A percentile compares a stretch with the other conserved stretches of the same genome.
phyloP scores from a whole-genome alignment of 2,797 vertebrate genomes.

The Pseudotriccus pelzelni region DNA sequence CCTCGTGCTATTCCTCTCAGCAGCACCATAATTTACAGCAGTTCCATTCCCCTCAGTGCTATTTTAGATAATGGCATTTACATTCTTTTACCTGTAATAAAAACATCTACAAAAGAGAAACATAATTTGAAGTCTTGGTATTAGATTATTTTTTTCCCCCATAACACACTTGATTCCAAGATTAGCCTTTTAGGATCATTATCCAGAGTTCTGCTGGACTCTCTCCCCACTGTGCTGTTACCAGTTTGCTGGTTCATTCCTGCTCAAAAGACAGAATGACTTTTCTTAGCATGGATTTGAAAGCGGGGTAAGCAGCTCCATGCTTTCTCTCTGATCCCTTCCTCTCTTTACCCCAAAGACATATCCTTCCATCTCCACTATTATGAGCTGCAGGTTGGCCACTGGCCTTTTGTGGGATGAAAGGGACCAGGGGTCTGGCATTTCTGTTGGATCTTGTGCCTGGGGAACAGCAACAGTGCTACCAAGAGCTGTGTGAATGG shows the following conservation, averaged over 20 bases:
- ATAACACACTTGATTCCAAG: not conserved
- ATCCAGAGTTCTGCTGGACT: not conserved
- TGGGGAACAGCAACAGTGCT: not conserved
- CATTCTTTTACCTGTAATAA: not conserved
- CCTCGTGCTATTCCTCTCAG: not conserved
- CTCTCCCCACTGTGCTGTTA: not conserved
- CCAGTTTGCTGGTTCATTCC: not conserved
- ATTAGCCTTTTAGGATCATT: not conserved
- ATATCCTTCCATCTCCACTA: not conserved
- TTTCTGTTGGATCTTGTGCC: not conserved
- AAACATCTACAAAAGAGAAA: not conserved
- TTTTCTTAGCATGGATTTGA: not conserved
- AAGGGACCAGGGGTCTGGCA: rapidly evolving
- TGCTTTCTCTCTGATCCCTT: not conserved
- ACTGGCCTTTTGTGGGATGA: not conserved
- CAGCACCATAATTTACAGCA: not conserved
- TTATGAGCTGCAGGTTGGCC: not conserved
- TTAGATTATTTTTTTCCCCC: not conserved
- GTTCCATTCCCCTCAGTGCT: not conserved
- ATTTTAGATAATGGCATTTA: not conserved
- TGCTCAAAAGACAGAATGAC: not conserved
- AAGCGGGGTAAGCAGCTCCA: not conserved
- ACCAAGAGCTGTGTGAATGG: not conserved
- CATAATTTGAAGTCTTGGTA: not conserved
- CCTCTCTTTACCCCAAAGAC: not conserved